These are phyloP conservation scores for Hybognathus amarus DNA, from an alignment of 2,797 vertebrate species.

Conservation along the genomic window DNA sequence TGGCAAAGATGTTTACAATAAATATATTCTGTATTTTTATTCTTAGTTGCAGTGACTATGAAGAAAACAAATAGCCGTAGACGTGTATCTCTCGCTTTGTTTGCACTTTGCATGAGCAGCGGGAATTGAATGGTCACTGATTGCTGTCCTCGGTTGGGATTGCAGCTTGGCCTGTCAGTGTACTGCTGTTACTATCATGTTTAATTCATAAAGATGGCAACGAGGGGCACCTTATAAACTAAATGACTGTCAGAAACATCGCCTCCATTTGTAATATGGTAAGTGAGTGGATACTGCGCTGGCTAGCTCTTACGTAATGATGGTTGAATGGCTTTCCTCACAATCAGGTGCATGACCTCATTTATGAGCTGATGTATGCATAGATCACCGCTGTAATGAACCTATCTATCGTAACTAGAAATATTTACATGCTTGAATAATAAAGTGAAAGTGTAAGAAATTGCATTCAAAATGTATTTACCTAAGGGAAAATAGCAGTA, in stretches of 20 bases:
- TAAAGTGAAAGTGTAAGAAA: not conserved
- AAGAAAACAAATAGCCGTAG: slow-evolving; percentile 14
- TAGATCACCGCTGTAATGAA: not conserved
- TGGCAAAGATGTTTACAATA: slow-evolving; percentile 62
- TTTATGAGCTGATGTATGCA: slow-evolving; percentile 10
- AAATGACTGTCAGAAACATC: slow-evolving; percentile 99
- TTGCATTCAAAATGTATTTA: not conserved
- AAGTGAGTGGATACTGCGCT: slow-evolving; percentile 66
- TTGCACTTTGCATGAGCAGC: slow-evolving; percentile 25
- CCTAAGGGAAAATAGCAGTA: not conserved
- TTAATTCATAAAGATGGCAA: slow-evolving; percentile 94
- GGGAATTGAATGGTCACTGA: slow-evolving; percentile 64
- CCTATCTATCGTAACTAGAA: not conserved
- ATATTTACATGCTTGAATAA: not conserved
- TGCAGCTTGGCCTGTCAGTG: slow-evolving; percentile 76
- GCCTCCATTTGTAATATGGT: slow-evolving; percentile 99
- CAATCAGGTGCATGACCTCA: slow-evolving; percentile 47
- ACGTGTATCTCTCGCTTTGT: slow-evolving; percentile 52
- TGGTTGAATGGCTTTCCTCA: slow-evolving; percentile 19
- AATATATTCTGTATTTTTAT: slow-evolving; percentile 40
- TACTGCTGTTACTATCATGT: slow-evolving; percentile 74
- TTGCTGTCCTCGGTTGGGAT: slow-evolving; percentile 66
- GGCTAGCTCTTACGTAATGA: slow-evolving; percentile 58
- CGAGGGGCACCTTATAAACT: slow-evolving; percentile 91
- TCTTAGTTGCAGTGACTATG: slow-evolving; percentile 20